Evolutionary conservation across 2,113 vertebrate genomes (phyloP), one percentile per base, ranked within the genome.

Genomic region (Lepus americanus): DNA sequence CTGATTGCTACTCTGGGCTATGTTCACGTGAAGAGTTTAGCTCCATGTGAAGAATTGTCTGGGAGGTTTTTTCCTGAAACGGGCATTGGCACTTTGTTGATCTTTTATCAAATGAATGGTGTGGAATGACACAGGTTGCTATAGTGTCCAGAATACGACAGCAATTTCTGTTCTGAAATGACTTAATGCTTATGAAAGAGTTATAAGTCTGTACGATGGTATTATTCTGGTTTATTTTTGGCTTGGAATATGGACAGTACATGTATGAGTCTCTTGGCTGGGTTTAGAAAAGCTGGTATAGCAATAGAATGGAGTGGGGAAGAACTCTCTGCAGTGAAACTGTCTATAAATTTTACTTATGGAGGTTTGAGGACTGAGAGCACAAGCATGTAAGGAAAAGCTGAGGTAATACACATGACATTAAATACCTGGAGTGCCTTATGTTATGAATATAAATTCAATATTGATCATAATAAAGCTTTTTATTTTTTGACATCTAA

Each of bases 401-500:
- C 61, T 36, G 69, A 94, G 61, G 49, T 33, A 51, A 11, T 23
- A 53, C 22, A 20, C 59, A 59, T 25, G n/a, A 39, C 61, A 44
- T 22, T 36, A 72, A 59, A 61, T 76, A 59, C 36, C 49, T 63
- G 73, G n/a, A 31, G 86, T 77, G 8, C 79, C 79, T 64, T 66
- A 39, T 73, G 55, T 73, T 80, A 51, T 36, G 87, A 79, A 63
- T 44, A 14, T 36, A 39, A 85, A 78, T 89, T 78, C 69, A 23
- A 78, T 73, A 53, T 64, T 64, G 61, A 76, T 94, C 77, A 78
- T 20, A 86, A 82, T 59, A 76, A 83, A 83, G 25, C 9, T 63
- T 90, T 89, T 89, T 66, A 44, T 29, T 84, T 82, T 84, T 96
- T 90, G 77, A n/a, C 66, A 55, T 89, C 23, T 59, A n/a, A 79